Conservation (phyloP, 2,888 invertebrate species). For the Punctoribates punctum region DNA sequence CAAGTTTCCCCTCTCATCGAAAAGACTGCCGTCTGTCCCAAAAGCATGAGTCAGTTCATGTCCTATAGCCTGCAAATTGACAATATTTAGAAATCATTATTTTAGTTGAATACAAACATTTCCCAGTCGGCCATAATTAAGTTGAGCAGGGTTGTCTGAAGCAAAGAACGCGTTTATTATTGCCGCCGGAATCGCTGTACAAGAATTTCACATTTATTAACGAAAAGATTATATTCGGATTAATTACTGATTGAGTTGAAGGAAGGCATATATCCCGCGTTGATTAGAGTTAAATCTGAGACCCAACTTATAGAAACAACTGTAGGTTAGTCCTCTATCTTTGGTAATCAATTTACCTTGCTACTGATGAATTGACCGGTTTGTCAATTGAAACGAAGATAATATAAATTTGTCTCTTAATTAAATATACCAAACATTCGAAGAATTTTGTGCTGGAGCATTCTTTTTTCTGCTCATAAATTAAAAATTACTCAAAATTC, state of each 20-base stretch:
- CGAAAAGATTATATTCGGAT: too few relatives aligned
- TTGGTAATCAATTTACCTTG: too few relatives aligned
- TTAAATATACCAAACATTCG: too few relatives aligned
- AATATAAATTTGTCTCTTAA: too few relatives aligned
- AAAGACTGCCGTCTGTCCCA: slow-evolving; percentile 53
- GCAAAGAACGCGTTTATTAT: background rate
- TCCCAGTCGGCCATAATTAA: background rate
- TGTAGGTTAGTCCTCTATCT: background rate
- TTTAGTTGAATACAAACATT: too few relatives aligned
- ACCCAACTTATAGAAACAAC: background rate
- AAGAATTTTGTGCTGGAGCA: too few relatives aligned
- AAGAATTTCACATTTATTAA: background rate
- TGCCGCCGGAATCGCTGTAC: background rate
- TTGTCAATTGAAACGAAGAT: too few relatives aligned
- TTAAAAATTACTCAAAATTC: background rate
- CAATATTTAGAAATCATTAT: background rate
- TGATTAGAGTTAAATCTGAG: background rate
- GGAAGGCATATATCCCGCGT: background rate
- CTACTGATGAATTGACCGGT: too few relatives aligned
- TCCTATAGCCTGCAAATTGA: background rate
- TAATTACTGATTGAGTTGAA: slow-evolving; percentile 1
- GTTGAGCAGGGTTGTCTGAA: background rate
- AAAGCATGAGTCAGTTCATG: background rate
- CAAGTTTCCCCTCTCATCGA: slow-evolving; percentile 49
- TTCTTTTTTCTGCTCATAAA: too few relatives aligned